Evolutionary conservation across 2,888 invertebrate species (phyloP).

Genomic region (Ormyrus nitidulus): DNA sequence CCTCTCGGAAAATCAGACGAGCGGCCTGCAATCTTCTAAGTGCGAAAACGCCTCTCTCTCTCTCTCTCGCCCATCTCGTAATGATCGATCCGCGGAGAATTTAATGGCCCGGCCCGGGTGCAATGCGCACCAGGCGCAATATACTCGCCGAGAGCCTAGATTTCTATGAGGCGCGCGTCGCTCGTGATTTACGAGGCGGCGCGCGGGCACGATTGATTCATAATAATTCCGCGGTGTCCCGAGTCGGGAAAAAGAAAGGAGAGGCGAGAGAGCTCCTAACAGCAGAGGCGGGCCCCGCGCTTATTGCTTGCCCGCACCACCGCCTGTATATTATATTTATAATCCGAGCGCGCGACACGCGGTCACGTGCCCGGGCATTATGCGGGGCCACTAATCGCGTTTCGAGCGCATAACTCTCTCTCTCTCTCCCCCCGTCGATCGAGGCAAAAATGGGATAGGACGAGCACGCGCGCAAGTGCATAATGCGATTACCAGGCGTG

Average conservation of each 20-base stretch:
- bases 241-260: background rate
- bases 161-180: constrained; percentile 34
- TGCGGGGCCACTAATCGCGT: constrained; percentile 56
- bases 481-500: constrained; percentile 36
- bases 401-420: constrained; percentile 33
- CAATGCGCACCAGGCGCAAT: constrained; percentile 1
- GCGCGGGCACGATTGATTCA: constrained; percentile 45
- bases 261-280: too few relatives aligned
- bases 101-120: constrained; percentile 18
- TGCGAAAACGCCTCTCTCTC: constrained; percentile 10
- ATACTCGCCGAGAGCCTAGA: constrained; percentile 9
- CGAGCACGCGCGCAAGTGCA: constrained; percentile 40
- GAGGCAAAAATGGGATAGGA: background rate
- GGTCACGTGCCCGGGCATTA: constrained; percentile 70
- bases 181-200: constrained; percentile 48
- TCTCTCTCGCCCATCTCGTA: background rate
- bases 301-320: constrained; percentile 1
- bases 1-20: background rate
- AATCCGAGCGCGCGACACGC: constrained; percentile 72
- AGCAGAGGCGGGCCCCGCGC: background rate
- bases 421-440: background rate
- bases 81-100: constrained; percentile 28
- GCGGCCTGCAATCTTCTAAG: constrained; percentile 3
- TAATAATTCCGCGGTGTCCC: constrained; percentile 40
- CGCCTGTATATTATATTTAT: constrained; percentile 72